phyloP scores from a whole-genome alignment of 2,888 invertebrate genomes.

The Tetanocera ferruginea region DNA sequence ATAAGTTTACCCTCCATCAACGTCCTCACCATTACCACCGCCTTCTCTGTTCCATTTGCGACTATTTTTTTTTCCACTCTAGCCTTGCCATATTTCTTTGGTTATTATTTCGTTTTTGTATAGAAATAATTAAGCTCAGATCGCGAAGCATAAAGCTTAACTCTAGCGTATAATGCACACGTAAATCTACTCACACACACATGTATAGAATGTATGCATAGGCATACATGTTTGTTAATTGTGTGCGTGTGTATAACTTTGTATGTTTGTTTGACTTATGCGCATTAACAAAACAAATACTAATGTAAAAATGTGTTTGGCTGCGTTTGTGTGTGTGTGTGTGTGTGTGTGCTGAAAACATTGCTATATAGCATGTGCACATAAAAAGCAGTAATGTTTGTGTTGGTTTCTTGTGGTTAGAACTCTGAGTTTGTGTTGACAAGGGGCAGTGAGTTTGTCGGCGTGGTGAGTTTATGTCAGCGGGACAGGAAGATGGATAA shows the following conservation, averaged over 20 bases:
- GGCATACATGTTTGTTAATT: neutral
- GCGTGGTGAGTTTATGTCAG: neutral
- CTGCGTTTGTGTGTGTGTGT: too few relatives aligned
- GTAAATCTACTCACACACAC: neutral
- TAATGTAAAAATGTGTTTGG: neutral
- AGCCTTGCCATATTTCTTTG: neutral
- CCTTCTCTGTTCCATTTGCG: too few relatives aligned
- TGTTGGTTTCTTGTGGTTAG: too few relatives aligned
- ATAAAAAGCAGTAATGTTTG: too few relatives aligned
- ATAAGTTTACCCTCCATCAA: too few relatives aligned
- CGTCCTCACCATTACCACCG: too few relatives aligned
- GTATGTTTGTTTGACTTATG: too few relatives aligned
- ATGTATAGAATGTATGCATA: neutral
- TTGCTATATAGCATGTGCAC: too few relatives aligned
- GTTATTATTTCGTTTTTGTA: neutral
- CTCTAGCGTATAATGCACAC: constrained; percentile 6
- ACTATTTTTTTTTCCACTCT: neutral
- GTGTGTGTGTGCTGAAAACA: too few relatives aligned
- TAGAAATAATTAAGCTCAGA: neutral
- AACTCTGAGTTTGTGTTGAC: too few relatives aligned
- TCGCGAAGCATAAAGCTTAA: neutral
- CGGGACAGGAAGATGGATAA: neutral
- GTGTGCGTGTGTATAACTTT: too few relatives aligned
- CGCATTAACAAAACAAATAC: neutral
- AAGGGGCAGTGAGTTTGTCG: too few relatives aligned